These are phyloP conservation scores for Oscheius myriophilus DNA, from an alignment of 2,888 invertebrate species.

Conservation along the genomic window DNA sequence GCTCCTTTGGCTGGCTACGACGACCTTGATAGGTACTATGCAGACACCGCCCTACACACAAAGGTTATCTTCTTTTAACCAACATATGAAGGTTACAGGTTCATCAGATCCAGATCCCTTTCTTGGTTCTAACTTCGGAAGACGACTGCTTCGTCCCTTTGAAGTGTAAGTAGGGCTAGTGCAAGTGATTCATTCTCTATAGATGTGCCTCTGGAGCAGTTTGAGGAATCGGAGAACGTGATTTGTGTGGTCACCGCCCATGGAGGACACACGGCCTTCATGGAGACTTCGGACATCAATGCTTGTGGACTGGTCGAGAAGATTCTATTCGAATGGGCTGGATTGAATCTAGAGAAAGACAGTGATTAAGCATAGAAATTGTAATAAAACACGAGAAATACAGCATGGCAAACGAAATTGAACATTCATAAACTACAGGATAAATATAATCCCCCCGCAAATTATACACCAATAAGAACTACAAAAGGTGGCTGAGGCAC, in stretches of 20 bases:
- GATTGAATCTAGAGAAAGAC: too few relatives aligned
- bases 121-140: constrained; percentile 84
- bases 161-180: constrained; percentile 46
- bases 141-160: constrained; percentile 86
- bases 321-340: constrained; percentile 52
- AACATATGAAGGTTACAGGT: too few relatives aligned
- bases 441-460: too few relatives aligned
- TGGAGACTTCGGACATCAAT: constrained; percentile 71
- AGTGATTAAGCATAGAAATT: too few relatives aligned
- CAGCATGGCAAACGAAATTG: too few relatives aligned
- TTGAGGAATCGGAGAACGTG: constrained; percentile 70
- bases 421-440: too few relatives aligned
- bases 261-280: constrained; percentile 74
- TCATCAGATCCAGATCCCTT: constrained; percentile 78
- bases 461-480: too few relatives aligned
- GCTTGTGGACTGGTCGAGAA: constrained; percentile 56
- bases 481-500: too few relatives aligned
- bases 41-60: constrained; percentile 77
- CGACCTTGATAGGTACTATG: constrained; percentile 84
- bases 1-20: constrained; percentile 85
- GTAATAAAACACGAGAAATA: too few relatives aligned
- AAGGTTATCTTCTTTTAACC: constrained; percentile 77
- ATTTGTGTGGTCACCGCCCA: constrained; percentile 72
- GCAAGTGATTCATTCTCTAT: constrained; percentile 32
- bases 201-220: constrained; percentile 72